These are phyloP conservation scores for Calameuta filiformis DNA, from an alignment of 2,888 invertebrate species.

Conservation along the genomic window DNA sequence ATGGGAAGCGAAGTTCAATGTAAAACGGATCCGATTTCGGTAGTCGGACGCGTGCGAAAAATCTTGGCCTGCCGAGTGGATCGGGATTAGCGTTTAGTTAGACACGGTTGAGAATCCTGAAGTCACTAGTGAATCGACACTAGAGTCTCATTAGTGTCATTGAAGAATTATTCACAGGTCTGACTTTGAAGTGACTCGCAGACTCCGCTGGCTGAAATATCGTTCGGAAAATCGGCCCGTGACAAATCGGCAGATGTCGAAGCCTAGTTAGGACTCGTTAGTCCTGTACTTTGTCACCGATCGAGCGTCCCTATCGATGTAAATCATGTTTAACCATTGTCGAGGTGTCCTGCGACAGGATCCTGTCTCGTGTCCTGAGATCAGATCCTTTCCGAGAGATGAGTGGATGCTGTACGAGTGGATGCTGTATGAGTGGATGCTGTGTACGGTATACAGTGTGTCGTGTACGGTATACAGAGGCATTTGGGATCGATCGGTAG, in stretches of 20 bases:
- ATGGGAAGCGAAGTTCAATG: background rate
- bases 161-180: conserved; percentile 62
- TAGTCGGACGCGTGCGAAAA: background rate
- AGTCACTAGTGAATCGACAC: conserved; percentile 39
- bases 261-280: conserved; percentile 51
- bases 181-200: conserved; percentile 41
- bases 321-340: conserved; percentile 34
- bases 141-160: conserved; percentile 61
- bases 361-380: background rate
- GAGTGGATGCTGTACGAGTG: background rate
- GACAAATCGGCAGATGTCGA: conserved; percentile 62
- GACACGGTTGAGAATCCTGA: conserved; percentile 18
- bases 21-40: background rate
- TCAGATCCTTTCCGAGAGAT: background rate
- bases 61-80: background rate
- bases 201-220: conserved; percentile 34
- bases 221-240: conserved; percentile 45
- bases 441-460: no score
- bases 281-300: conserved; percentile 46
- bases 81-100: conserved; percentile 3
- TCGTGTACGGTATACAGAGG: background rate
- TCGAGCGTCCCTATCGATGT: conserved; percentile 35
- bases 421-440: background rate
- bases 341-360: conserved; percentile 12
- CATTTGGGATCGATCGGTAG: background rate